Base-by-base conservation (phyloP, 2,113 vertebrate species). In the Hydrochoerus hydrochaeris region DNA sequence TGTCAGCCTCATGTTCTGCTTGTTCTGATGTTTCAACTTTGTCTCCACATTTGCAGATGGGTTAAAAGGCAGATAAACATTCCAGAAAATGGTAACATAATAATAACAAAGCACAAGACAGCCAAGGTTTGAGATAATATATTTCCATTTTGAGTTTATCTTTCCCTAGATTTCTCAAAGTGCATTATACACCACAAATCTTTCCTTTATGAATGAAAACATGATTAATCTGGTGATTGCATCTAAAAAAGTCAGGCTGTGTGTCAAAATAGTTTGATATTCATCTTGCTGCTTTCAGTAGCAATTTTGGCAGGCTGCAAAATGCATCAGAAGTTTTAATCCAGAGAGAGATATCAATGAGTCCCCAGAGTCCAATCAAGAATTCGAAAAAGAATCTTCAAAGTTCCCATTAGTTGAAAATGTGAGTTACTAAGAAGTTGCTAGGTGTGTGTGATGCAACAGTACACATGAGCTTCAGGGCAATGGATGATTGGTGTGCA, bases 351-450 rank as follows among this genome's bases (percentile, higher is more conserved):
- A 85, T 1, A 94, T 7, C 38, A 8, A n/a, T n/a, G 83, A 78
- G 12, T 93, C 94, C 96, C 91, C 26, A 7, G 85, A 97, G 97
- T 5, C 94, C 38, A 97, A 83, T 96, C 90, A 93, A 96, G 10
- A 92, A 75, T 65, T 63, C 57, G 77, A 97, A 97, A 85, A 97
- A 94, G 41, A 63, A 96, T 41, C 92, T 98, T 97, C 95, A 95
- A 97, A 96, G 80, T 58, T 83, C 22, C 90, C 3, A 7, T 96
- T 35, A 87, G 41, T 41, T 80, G 49, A 63, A 96, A 73, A 94
- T 7, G 46, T 17, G 38, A 81, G 52, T 90, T 81, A 73, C 30
- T 89, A 93, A 69, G 62, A 80, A 94, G 41, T 28, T 75, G 19
- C 22, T 30, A 62, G 46, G 71, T 87, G 69, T 87, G 69, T 19